Percentiles rank a stretch among this genome's conserved stretches.
Evolutionary conservation across 1,140 invertebrate species (phyloP).

Genomic region (Parasteatoda tepidariorum): DNA sequence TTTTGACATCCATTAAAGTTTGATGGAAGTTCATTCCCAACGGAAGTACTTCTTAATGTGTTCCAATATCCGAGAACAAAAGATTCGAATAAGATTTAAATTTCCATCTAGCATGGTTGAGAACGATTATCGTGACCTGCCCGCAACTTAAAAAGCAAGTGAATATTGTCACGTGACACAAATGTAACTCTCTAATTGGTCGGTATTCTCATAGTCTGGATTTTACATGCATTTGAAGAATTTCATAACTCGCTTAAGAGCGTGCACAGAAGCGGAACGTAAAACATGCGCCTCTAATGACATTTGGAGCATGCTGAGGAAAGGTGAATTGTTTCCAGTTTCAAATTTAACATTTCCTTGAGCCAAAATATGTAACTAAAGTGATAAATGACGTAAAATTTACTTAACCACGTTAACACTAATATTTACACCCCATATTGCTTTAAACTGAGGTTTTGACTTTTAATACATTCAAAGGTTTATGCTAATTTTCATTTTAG

Average conservation of each 20-base stretch:
- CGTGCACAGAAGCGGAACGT: background rate
- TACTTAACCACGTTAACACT: no score
- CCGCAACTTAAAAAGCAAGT: background rate
- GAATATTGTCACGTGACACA: constrained; percentile 18
- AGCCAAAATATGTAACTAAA: no score
- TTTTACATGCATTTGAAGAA: constrained; percentile 25
- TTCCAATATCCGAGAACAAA: no score
- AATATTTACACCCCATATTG: no score
- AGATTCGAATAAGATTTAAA: constrained; percentile 20
- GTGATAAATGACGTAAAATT: no score
- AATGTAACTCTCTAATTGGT: constrained; percentile 19
- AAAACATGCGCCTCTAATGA: background rate
- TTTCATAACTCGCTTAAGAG: background rate
- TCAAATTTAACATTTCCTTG: no score
- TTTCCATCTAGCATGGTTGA: constrained; percentile 12
- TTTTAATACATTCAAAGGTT: no score
- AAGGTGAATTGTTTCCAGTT: background rate
- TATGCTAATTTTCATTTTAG: no score
- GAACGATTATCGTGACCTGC: background rate
- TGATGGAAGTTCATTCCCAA: constrained; percentile 8
- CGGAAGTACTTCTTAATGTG: background rate
- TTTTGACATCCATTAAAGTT: constrained; percentile 25
- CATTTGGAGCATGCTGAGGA: background rate
- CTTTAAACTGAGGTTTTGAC: no score
- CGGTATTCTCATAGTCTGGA: constrained; percentile 15